Evolutionary conservation across 2,113 vertebrate species (phyloP), one percentile per base, ranked within the genome.

Genomic region (Bufo bufo): DNA sequence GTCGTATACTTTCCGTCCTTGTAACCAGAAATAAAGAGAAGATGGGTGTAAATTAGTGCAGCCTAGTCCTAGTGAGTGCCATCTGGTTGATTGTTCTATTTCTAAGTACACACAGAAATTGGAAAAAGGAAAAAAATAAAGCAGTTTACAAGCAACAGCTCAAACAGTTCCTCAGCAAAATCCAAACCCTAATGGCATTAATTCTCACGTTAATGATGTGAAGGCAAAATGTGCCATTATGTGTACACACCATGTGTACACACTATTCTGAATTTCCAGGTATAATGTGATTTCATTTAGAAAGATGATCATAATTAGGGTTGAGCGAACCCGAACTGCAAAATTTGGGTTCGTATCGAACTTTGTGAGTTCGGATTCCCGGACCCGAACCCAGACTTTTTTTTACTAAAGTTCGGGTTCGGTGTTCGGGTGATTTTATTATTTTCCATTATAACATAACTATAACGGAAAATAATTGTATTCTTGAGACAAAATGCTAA

Each of bases 51-150:
- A 77, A 78, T 86, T 9, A 66, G 59, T 56, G 61, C 75, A 78
- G 58, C 49, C 23, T 52, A 78, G 47, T 79, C 85, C 75, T 19
- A 54, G 19, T 54, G 75, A 65, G 58, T 33, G 20, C 59, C 84
- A 86, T 86, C 84, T 86, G 74, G 61, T 85, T 61, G 33, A 72
- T 16, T 85, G 84, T 33, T 85, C 69, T 72, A 43, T 74, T 75
- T 85, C 61, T 49, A 85, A 49, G 71, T 77, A 23, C 61, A 59
- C 72, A 17, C 43, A 49, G 80, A 82, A 65, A 63, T 82, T 82
- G 59, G 59, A 82, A 52, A 74, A 63, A 65, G 5, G 3, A 49
- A 85, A 59, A 63, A 52, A 49, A 84, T 52, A 6, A 54, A 69
- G 45, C 71, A 19, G 50, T 50, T 75, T 20, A 20, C 33, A 77